Evolutionary conservation across 2,113 vertebrate genomes (phyloP), one percentile per base, ranked within the genome.

Genomic region (Chrysemys picta): DNA sequence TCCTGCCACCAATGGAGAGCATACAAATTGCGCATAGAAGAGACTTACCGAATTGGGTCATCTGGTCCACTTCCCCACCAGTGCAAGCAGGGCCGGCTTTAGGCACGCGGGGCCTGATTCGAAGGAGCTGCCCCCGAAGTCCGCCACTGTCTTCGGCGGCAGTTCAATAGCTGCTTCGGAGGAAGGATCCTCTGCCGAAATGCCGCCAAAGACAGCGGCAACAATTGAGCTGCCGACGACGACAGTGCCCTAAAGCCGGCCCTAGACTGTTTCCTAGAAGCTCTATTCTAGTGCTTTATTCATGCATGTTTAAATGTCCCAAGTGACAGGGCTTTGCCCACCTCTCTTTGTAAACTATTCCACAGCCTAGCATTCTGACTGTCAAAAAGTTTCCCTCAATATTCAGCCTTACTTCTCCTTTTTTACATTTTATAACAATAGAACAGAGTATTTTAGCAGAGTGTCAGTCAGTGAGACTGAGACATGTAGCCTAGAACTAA

Each of bases 351-450:
- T 93, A 69, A 22, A 53, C 29, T 84, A 91, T 49, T 97, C 49
- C 17, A 52, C 31, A n/a, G 16, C 49, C 49, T 80, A 52, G 19
- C 45, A 52, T 29, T 29, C 31, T 21, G 47, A 80, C 94, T 92
- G 85, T 56, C 91, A 89, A 88, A 91, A 82, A 90, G 29, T 78
- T 89, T 89, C 87, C 90, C 27, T 6, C 50, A 52, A 56, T 86
- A 1, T 45, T 95, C 72, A 94, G 72, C 83, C 87, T 72, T 3
- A 80, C 82, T 52, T 93, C 88, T 90, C 90, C 84, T 6, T 88
- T 92, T 89, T 89, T 94, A 78, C 45, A 62, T 87, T 84, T 84
- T 88, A 85, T 85, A 89, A 14, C 80, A 96, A 90, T 89, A 96
- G 31, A 82, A n/a, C 57, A 69, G 35, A n/a, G 21, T 97, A 81